Percentiles rank a stretch among this genome's conserved stretches.
Evolutionary conservation across 1,140 invertebrate genomes (phyloP).

Genomic region (Diplogasteroides magnus): DNA sequence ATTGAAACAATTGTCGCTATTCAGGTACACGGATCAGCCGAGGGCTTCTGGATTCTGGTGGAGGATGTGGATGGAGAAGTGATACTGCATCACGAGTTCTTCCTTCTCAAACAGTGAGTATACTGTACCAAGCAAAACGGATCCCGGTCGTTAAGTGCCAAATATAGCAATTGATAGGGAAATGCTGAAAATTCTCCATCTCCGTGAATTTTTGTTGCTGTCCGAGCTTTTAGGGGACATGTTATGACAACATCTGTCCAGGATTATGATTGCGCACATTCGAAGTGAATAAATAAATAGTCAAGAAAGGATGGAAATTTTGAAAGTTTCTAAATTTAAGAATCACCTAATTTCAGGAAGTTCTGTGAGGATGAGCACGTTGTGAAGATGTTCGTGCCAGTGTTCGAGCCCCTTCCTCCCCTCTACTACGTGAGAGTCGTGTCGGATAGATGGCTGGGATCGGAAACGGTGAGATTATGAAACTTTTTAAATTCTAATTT

Average conservation of each 20-base stretch:
- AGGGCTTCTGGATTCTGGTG: slow-evolving; percentile 97
- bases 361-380: slow-evolving; percentile 89
- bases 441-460: slow-evolving; percentile 64
- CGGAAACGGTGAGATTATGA: slow-evolving; percentile 69
- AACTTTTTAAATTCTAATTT: no score
- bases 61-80: slow-evolving; percentile 93
- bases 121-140: no score
- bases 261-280: no score
- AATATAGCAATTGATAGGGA: no score
- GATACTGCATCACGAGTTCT: slow-evolving; percentile 93
- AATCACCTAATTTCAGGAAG: slow-evolving; percentile 61
- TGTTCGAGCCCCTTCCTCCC: slow-evolving; percentile 94
- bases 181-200: no score
- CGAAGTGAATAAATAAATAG: no score
- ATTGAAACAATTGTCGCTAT: background rate
- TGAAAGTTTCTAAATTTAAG: slow-evolving; percentile 14
- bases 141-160: no score
- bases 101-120: slow-evolving; percentile 77
- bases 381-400: slow-evolving; percentile 95
- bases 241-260: no score
- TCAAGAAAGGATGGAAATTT: no score
- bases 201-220: no score
- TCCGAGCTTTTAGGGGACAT: no score
- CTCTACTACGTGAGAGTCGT: slow-evolving; percentile 85
- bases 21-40: slow-evolving; percentile 78